A percentile compares a stretch with the other conserved stretches of the same genome.
These are phyloP conservation scores for Philopotamus ludificatus DNA, from an alignment of 1,140 invertebrate genomes.

Conservation along the genomic window DNA sequence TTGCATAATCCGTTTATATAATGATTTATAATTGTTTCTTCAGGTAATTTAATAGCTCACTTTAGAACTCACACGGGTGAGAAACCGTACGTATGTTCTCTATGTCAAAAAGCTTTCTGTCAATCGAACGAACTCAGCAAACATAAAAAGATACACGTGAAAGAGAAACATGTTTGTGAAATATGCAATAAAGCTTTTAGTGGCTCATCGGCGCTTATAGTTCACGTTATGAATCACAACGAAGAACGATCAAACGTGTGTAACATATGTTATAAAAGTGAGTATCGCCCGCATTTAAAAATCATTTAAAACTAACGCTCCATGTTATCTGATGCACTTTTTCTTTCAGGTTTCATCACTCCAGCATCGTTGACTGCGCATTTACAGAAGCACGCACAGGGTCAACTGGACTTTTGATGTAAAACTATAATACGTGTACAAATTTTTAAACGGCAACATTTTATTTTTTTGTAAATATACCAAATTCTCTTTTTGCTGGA, in stretches of 20 bases:
- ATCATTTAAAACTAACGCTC: not conserved
- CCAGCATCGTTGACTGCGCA: conserved; percentile 22
- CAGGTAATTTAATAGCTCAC: conserved; percentile 55
- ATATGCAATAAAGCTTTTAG: conserved; percentile 37
- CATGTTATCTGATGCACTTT: not conserved
- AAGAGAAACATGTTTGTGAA: conserved; percentile 37
- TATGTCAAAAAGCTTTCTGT: conserved; percentile 59
- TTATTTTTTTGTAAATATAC: not conserved
- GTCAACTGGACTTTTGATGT: conserved; percentile 28
- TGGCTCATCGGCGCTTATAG: conserved; percentile 33
- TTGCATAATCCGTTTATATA: not conserved
- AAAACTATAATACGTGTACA: conserved; percentile 1
- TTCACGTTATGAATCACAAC: conserved; percentile 40
- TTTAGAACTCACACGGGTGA: conserved; percentile 59
- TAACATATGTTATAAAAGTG: conserved; percentile 37
- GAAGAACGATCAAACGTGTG: conserved; percentile 34
- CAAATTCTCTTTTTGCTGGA: too few species aligned
- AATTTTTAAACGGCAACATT: too few species aligned
- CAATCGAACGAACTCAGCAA: conserved; percentile 52
- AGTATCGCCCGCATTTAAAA: conserved; percentile 7
- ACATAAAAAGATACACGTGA: conserved; percentile 35
- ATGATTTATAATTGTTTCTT: conserved; percentile 11
- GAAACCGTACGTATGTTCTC: conserved; percentile 59
- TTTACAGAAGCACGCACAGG: conserved; percentile 35
- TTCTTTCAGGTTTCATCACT: conserved; percentile 36